Base-by-base conservation (phyloP, 2,113 vertebrate genomes). In the Rostratula benghalensis region DNA sequence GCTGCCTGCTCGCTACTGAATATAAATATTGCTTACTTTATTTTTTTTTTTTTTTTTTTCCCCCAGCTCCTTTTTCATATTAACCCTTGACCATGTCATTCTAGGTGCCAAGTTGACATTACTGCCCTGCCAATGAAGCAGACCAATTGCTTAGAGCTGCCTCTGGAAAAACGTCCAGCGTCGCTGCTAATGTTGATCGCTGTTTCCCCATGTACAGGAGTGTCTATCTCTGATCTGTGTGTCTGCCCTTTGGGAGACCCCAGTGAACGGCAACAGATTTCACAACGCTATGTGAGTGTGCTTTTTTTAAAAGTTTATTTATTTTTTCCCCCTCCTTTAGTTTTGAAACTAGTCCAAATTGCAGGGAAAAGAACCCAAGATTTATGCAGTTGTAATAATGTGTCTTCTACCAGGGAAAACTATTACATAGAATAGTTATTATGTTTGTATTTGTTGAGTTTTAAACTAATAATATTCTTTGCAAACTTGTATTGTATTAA, bases 31-130 rank as follows among this genome's bases (percentile, higher is more conserved):
- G 7, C 7, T 82, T 70, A 17, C 7, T 53, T 59, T 15, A 37
- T 61, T 57, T 57, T 3, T 45, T 77, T 20, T 59, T 59, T 59
- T 53, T n/a, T n/a, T n/a, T n/a, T n/a, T n/a, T n/a, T 35, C 4
- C 1, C 6, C 8, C 8, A 31, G 18, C 16, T 67, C 35, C 6
- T 81, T 61, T 78, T 82, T 56, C 33, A 7, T 39, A 22, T 81
- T 96, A 94, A 96, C 73, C 23, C 30, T 67, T 84, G 45, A 18
- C 61, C 43, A 56, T 93, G 33, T 67, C 43, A 16, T 85, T 95
- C 59, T 95, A 99, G 99, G 96, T 98, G 98, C 91, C 98, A 99
- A 84, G 97, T 99, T 90, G 99, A 99, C 71, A 96, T 99, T 63
- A 97, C 96, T 3, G 97, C 97, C 6, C 95, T 99, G 61, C 95